Percentiles rank a stretch among this genome's conserved stretches.
These are phyloP conservation scores for Amiota minor DNA, from an alignment of 2,888 invertebrate genomes.

Conservation along the genomic window DNA sequence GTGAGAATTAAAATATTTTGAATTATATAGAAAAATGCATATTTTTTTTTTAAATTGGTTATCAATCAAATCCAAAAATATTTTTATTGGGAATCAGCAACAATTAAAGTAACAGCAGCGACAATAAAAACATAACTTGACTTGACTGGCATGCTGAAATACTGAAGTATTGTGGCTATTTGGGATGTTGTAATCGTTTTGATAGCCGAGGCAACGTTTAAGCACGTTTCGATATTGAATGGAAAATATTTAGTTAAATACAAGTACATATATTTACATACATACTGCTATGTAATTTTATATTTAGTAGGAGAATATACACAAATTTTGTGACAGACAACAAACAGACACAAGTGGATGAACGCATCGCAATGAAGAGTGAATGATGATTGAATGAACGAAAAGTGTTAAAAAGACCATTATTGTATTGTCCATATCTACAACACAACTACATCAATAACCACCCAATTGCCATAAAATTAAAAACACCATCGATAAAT, in stretches of 20 bases:
- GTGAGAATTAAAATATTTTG: no score
- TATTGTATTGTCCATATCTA: not conserved
- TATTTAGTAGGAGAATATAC: conserved; percentile 39
- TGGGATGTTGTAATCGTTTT: conserved; percentile 50
- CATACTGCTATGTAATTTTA: conserved; percentile 30
- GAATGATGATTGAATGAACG: not conserved
- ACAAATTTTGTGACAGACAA: conserved; percentile 28
- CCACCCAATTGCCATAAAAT: not conserved
- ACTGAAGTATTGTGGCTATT: not conserved
- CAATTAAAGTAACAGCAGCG: no score
- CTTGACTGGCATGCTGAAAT: conserved; percentile 21
- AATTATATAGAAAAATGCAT: no score
- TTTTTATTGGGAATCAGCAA: no score
- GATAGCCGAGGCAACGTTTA: conserved; percentile 32
- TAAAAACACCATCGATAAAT: conserved; percentile 3
- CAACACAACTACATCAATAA: not conserved
- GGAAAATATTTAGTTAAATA: conserved; percentile 48
- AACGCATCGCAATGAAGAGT: not conserved
- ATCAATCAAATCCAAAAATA: no score
- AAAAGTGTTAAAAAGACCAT: conserved; percentile 2
- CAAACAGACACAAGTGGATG: conserved; percentile 21
- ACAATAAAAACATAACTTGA: no score
- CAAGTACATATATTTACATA: not conserved
- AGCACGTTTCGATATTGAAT: conserved; percentile 59
- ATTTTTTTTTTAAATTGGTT: no score